Evolutionary conservation across 2,888 invertebrate species (phyloP).

Genomic region (Eilema depressum): DNA sequence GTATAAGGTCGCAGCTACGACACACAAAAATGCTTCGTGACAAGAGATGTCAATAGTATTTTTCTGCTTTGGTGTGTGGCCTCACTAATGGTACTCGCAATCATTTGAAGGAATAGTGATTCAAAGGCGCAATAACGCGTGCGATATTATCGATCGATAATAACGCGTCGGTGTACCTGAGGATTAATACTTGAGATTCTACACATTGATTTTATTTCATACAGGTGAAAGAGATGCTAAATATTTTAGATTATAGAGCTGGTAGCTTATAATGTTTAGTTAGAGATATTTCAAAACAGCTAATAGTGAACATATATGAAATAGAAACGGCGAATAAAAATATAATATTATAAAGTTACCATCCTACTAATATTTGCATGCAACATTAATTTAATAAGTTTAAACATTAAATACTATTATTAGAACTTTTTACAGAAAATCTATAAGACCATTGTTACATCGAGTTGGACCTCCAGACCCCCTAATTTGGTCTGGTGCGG

Average conservation of each 20-base stretch:
- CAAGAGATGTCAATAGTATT: too few relatives aligned
- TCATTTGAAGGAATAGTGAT: too few relatives aligned
- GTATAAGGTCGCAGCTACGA: too few relatives aligned
- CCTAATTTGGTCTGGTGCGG: background rate
- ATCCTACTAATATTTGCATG: slow-evolving; percentile 20
- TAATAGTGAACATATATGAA: background rate
- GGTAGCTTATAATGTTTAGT: slow-evolving; percentile 13
- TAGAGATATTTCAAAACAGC: background rate
- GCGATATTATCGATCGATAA: too few relatives aligned
- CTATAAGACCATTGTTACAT: slow-evolving; percentile 3
- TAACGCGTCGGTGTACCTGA: too few relatives aligned
- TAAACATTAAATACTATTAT: slow-evolving; percentile 20
- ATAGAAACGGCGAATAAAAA: slow-evolving; percentile 6
- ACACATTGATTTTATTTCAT: background rate
- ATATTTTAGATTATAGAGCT: slow-evolving; percentile 17
- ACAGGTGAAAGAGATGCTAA: slow-evolving; percentile 13
- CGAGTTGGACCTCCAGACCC: background rate
- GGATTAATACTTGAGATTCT: background rate
- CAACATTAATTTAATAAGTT: slow-evolving; percentile 11
- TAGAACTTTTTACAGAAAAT: slow-evolving; percentile 10
- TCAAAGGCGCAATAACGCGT: too few relatives aligned
- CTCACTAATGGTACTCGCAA: too few relatives aligned
- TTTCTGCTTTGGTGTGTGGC: too few relatives aligned
- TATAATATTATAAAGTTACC: slow-evolving; percentile 11
- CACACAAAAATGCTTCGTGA: too few relatives aligned